Conservation (phyloP, 2,113 vertebrate genomes). For the Acanthochromis polyacanthus region DNA sequence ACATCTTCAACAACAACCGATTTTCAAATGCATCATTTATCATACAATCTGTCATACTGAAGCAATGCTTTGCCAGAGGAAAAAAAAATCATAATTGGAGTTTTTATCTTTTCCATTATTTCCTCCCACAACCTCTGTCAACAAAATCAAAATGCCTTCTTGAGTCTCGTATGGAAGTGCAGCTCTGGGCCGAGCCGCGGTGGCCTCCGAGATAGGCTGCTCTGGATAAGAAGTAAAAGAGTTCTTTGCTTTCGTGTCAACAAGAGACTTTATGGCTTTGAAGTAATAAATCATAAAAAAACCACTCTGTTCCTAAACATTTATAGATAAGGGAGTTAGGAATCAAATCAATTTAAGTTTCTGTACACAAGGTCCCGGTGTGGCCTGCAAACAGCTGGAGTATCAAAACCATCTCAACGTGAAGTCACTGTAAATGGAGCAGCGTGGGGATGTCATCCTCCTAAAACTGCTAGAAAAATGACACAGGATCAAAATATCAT, state of each 20-base stretch:
- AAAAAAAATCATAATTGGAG: slow-evolving; percentile 82
- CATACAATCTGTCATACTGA: slow-evolving; percentile 76
- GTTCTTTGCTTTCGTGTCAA: slow-evolving; percentile 82
- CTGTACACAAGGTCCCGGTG: slow-evolving; percentile 80
- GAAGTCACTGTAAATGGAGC: slow-evolving; percentile 84
- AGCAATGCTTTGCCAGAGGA: slow-evolving; percentile 45
- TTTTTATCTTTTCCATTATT: slow-evolving; percentile 86
- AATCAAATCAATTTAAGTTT: slow-evolving; percentile 89
- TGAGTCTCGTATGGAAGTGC: slow-evolving; percentile 62
- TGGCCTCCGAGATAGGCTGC: slow-evolving; percentile 74
- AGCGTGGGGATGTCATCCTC: slow-evolving; percentile 34
- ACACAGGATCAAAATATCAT: slow-evolving; percentile 29
- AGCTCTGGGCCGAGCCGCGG: slow-evolving; percentile 53
- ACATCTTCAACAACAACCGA: slow-evolving; percentile 77
- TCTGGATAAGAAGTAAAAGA: slow-evolving; percentile 70
- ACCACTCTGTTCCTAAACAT: slow-evolving; percentile 86
- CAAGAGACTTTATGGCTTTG: slow-evolving; percentile 84
- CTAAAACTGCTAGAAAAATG: slow-evolving; percentile 42
- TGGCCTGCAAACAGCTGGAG: slow-evolving; percentile 78
- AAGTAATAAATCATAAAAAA: slow-evolving; percentile 92
- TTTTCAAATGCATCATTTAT: slow-evolving; percentile 80
- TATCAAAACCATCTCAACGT: slow-evolving; percentile 81
- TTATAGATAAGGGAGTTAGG: slow-evolving; percentile 88
- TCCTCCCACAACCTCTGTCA: slow-evolving; percentile 81
- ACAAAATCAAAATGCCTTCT: slow-evolving; percentile 84